Evolutionary conservation across 2,797 vertebrate species (phyloP), one percentile per base, ranked within the genome.

Genomic region (Gobionotothen gibberifrons): DNA sequence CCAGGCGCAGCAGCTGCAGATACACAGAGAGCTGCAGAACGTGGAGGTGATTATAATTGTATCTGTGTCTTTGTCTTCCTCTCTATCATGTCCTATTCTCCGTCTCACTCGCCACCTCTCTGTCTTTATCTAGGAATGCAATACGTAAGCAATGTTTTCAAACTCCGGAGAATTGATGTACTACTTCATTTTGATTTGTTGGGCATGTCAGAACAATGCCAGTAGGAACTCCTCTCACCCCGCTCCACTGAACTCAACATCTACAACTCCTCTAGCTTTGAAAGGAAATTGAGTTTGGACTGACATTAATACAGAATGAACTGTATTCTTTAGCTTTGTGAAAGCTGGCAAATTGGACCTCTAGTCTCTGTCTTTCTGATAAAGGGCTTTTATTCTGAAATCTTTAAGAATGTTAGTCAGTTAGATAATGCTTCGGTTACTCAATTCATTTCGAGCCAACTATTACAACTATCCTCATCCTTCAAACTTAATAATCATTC

Each of bases 21-120:
- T 95, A 16, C 90, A 92, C 88, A 75, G 94, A 59, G 97, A 99
- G 90, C 92, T 98, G 83, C 97, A 97, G 89, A 96, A 97, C 7
- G 97, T 98, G 26, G 97, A 97, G 93, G 97, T 99, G 87, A 88
- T 70, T 19, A 55, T 13, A 21, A 43, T 10, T 29, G 42, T 32
- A 16, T 9, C 39, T 22, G 22, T 40, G 3, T 58, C 5, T 60
- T 13, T 63, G 21, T 72, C 13, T 44, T 70, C n/a, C 12, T 48
- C 29, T 71, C 11, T 19, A n/a, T 56, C 13, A 1, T 51, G 4
- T 26, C 36, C 32, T 36, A 36, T 8, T 36, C 32, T 36, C 32
- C 32, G 32, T 36, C 32, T 36, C 32, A 36, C 32, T 36, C 8
- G 8, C 32, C 32, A 36, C 32, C 8, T 46, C 51, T 29, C 29